These are phyloP conservation scores for Chaetura pelagica DNA, from an alignment of 2,113 vertebrate species.

Conservation along the genomic window DNA sequence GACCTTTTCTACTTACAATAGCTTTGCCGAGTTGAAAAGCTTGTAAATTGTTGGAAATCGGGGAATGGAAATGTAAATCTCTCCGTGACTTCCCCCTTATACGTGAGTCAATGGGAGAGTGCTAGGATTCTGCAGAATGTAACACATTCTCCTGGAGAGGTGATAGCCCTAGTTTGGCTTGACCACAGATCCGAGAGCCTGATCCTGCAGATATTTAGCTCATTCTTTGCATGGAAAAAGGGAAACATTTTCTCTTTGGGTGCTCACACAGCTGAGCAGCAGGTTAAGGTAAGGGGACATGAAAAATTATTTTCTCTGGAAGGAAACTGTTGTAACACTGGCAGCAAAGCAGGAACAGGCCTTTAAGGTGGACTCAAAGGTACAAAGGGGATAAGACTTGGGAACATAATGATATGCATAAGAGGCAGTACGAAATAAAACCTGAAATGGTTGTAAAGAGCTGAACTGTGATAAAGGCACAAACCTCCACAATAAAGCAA, in stretches of 20 bases:
- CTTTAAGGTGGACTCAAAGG: neutral
- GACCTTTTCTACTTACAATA: neutral
- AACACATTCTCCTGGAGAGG: neutral
- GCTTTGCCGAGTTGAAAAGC: neutral
- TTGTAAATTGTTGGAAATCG: neutral
- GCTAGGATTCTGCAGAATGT: neutral
- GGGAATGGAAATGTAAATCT: neutral
- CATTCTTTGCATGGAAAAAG: neutral
- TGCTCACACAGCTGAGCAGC: neutral
- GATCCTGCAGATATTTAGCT: neutral
- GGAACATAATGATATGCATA: neutral
- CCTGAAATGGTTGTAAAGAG: neutral
- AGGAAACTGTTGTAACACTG: neutral
- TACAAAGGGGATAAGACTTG: neutral
- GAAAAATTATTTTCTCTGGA: neutral
- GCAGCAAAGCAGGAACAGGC: neutral
- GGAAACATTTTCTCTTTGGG: neutral
- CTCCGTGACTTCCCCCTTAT: neutral
- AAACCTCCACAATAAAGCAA: neutral
- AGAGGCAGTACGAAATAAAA: neutral
- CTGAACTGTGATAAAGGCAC: neutral
- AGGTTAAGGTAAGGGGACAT: neutral
- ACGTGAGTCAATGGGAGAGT: rapidly evolving
- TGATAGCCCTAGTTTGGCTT: neutral
- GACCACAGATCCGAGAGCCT: neutral